Conservation (phyloP, 1,140 invertebrate species). For the Rhagoletis pomonella region DNA sequence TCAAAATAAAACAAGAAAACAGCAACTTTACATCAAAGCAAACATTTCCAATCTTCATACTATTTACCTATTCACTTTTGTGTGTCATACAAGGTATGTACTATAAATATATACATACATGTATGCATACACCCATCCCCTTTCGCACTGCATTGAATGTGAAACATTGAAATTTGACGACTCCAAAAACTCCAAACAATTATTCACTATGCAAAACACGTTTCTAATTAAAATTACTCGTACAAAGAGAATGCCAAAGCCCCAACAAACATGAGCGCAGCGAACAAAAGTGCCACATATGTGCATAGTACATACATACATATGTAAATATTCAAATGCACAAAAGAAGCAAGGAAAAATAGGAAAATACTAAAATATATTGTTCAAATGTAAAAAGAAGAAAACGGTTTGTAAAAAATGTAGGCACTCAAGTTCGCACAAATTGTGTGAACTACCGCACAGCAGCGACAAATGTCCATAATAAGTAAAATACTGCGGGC, state of each 20-base stretch:
- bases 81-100: too few species aligned
- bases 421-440: conserved; percentile 29
- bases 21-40: too few species aligned
- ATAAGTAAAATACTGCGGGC: conserved; percentile 13
- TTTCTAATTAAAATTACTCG: conserved; percentile 54
- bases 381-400: not conserved
- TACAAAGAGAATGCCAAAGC: conserved; percentile 8
- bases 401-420: not conserved
- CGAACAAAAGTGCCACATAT: not conserved
- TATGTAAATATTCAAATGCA: not conserved
- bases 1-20: too few species aligned
- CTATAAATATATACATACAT: too few species aligned
- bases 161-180: not conserved
- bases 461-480: conserved; percentile 14
- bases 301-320: not conserved
- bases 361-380: conserved; percentile 19
- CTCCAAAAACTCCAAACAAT: conserved; percentile 3
- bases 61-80: too few species aligned
- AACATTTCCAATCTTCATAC: too few species aligned
- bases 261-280: not conserved
- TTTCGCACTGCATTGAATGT: too few species aligned
- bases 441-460: conserved; percentile 41
- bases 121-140: not conserved
- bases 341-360: not conserved
- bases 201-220: conserved; percentile 55